A percentile compares a stretch with the other conserved stretches of the same genome.
Conservation (phyloP, 2,888 invertebrate genomes). For the Ceramica pisi region DNA sequence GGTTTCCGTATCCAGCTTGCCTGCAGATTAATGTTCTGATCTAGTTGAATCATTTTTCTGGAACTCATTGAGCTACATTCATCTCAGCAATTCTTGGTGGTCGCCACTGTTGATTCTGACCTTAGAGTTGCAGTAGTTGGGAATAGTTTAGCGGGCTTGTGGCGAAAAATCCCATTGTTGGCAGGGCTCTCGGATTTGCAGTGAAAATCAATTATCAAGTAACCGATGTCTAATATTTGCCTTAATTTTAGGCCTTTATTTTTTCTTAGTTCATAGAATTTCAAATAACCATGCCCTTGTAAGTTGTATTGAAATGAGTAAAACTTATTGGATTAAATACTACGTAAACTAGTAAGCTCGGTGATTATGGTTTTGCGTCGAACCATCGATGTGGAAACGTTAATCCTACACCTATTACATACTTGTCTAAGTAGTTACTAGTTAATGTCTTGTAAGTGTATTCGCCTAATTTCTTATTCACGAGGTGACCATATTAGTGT, state of each 20-base stretch:
- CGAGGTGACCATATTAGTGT: constrained; percentile 25
- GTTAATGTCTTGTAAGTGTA: not conserved
- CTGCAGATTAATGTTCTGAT: not conserved
- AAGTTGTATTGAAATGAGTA: not conserved
- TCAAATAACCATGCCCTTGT: not conserved
- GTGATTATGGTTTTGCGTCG: constrained; percentile 21
- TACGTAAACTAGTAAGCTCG: not conserved
- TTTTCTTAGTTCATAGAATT: not conserved
- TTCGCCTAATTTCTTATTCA: constrained; percentile 17
- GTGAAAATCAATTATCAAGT: not conserved
- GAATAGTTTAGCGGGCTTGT: too few species aligned
- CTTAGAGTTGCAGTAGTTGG: too few species aligned
- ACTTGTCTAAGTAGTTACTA: too few species aligned
- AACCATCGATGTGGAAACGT: constrained; percentile 20
- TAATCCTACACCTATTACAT: constrained; percentile 18
- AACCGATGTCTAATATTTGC: not conserved
- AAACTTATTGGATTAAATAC: constrained; percentile 17
- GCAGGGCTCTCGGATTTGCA: too few species aligned
- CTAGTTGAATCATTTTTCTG: not conserved
- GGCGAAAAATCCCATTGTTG: too few species aligned
- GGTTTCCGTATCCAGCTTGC: not conserved
- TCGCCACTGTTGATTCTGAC: not conserved
- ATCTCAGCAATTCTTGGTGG: not conserved
- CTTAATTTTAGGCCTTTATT: too few species aligned
- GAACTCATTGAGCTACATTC: not conserved